Evolutionary conservation across 92 coral and sea anemone genomes (phyloP), one percentile per base, ranked within the genome.

Genomic region (Scolanthus callimorphus): DNA sequence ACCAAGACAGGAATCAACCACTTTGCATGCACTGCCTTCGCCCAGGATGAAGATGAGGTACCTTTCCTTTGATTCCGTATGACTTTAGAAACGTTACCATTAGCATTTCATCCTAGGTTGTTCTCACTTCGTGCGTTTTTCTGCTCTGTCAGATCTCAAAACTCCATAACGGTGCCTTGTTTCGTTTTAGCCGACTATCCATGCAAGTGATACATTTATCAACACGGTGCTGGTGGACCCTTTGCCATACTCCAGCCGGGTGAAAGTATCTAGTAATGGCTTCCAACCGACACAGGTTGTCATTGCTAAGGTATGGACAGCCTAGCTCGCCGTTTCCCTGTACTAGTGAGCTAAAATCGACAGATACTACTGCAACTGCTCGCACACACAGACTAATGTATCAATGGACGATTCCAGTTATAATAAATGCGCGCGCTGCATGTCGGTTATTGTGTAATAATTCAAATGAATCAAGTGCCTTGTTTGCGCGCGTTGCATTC

Each of bases 171-270:
- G n/a, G n/a, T n/a, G n/a, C n/a, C n/a, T n/a, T 34, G 41, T 6
- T 15, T 6, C 15, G 41, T 15, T 34, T 6, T 34, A 68, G 75
- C 62, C 75, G 2, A 37, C 46, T 2, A 37, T 68, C 24, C 57
- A 44, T 20, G 22, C 65, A 2, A 2, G 66, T 45, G 95, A 83
- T 6, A 62, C 89, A 9, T 73, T 73, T 46, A 65, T 82, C 50
- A 79, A 82, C 59, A 77, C 90, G 15, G 63, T 87, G 17, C 54
- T 83, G 51, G 95, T 73, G 6, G 90, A 87, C 57, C 89, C 88
- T 37, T 60, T 79, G 20, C 74, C 81, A 21, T 86, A 81, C 59
- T 81, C 95, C 2, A 63, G 73, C 21, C 71, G 78, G 27, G 85
- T 86, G n/a, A 76, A 26, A 25, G 82, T 86, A 11, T 55, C 79